These are phyloP conservation scores for Dipodomys stephensi DNA, from an alignment of 2,113 vertebrate genomes.

Conservation along the genomic window DNA sequence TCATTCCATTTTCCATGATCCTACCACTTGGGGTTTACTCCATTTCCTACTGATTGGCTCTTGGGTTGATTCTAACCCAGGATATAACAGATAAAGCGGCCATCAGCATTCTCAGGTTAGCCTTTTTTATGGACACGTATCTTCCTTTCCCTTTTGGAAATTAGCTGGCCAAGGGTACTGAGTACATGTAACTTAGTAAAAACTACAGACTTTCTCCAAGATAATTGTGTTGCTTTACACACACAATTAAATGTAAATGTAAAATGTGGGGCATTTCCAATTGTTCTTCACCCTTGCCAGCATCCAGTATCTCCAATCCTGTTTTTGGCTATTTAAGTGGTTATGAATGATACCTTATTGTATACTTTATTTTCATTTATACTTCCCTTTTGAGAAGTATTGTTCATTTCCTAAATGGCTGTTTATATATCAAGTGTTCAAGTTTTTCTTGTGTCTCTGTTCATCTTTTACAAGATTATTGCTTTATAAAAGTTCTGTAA, in stretches of 20 bases:
- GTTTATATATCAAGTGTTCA: conserved; percentile 7
- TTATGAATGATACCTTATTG: not conserved
- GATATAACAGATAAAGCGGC: not conserved
- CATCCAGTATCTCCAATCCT: not conserved
- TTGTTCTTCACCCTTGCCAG: not conserved
- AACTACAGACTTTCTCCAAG: conserved; percentile 17
- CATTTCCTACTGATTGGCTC: no score
- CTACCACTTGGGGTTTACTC: not conserved
- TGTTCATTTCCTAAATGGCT: not conserved
- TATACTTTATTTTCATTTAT: conserved; percentile 2
- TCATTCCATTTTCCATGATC: not conserved
- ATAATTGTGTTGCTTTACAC: not conserved
- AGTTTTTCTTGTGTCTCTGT: conserved; percentile 11
- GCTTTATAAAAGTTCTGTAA: not conserved
- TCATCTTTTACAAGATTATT: not conserved
- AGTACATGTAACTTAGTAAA: not conserved
- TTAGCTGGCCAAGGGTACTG: not conserved
- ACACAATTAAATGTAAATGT: no score
- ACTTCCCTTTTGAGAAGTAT: conserved; percentile 28
- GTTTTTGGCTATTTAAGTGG: not conserved
- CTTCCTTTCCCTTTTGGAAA: conserved; percentile 4
- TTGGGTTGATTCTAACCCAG: conserved; percentile 8
- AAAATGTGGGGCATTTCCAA: not conserved
- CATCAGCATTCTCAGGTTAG: conserved; percentile 17
- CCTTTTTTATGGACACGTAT: not conserved